A percentile compares a stretch with the other conserved stretches of the same genome.
phyloP scores from a whole-genome alignment of 1,140 invertebrate genomes.

The Drosophila littoralis region DNA sequence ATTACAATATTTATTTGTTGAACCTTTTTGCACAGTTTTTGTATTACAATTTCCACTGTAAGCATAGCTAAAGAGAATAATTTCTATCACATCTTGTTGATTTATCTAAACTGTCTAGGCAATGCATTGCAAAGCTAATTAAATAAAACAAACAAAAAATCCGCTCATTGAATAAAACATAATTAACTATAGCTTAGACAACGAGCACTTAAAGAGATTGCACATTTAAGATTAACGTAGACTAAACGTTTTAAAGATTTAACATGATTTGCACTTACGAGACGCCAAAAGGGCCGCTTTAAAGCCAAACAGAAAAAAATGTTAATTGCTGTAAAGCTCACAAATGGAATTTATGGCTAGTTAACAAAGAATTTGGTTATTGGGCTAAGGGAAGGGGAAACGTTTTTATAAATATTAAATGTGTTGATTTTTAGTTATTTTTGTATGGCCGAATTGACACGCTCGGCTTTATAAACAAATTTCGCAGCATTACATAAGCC shows the following conservation, averaged over 20 bases:
- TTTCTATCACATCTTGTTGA: neutral
- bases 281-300: constrained; percentile 27
- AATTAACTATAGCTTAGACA: constrained; percentile 17
- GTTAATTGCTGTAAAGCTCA: constrained; percentile 26
- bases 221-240: constrained; percentile 26
- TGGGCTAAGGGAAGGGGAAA: constrained; percentile 8
- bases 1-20: too few species aligned
- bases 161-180: neutral
- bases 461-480: constrained; percentile 41
- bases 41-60: too few species aligned
- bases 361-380: constrained; percentile 45
- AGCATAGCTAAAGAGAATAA: neutral
- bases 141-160: constrained; percentile 10
- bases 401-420: neutral
- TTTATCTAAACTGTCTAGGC: neutral
- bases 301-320: constrained; percentile 13
- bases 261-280: constrained; percentile 28
- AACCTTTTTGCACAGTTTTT: too few species aligned
- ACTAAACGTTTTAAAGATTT: constrained; percentile 29
- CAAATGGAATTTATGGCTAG: constrained; percentile 28
- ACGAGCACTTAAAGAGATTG: constrained; percentile 25
- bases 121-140: constrained; percentile 14
- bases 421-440: neutral
- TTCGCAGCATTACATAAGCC: constrained; percentile 41
- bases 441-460: constrained; percentile 24